A percentile compares a stretch with the other conserved stretches of the same genome.
These are phyloP conservation scores for Drosophila affinis DNA, from an alignment of 2,888 invertebrate genomes.

Conservation along the genomic window DNA sequence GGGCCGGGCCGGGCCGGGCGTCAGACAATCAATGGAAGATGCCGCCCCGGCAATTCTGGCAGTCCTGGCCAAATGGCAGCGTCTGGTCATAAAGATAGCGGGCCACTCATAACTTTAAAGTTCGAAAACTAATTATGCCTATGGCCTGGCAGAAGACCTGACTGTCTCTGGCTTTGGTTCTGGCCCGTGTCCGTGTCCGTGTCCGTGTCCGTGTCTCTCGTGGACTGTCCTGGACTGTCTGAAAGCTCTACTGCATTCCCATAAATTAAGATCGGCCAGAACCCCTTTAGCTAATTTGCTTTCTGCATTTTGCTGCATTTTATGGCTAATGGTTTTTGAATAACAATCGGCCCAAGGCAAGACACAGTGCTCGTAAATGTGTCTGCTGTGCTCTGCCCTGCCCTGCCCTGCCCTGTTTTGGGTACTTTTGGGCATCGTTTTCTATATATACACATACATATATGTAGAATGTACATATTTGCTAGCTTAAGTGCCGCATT, in stretches of 20 bases:
- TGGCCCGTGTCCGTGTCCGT: not conserved
- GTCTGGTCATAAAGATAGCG: slow-evolving; percentile 74
- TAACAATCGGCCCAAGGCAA: slow-evolving; percentile 52
- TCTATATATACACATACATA: slow-evolving; percentile 15
- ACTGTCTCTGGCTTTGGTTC: too few species aligned
- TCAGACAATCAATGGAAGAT: slow-evolving; percentile 55
- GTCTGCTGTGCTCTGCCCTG: not conserved
- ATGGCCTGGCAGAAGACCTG: slow-evolving; percentile 64
- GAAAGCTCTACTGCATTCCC: slow-evolving; percentile 59
- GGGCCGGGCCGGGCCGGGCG: too few species aligned
- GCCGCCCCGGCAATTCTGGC: slow-evolving; percentile 5
- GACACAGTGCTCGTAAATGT: slow-evolving; percentile 3
- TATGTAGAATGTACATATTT: slow-evolving; percentile 45
- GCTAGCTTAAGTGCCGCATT: slow-evolving; percentile 75
- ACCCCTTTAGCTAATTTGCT: slow-evolving; percentile 61
- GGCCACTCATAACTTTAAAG: slow-evolving; percentile 74
- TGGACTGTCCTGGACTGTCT: not conserved
- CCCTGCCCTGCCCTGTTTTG: not conserved
- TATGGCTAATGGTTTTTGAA: slow-evolving; percentile 77
- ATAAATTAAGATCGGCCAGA: slow-evolving; percentile 61
- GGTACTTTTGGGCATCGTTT: slow-evolving; percentile 23
- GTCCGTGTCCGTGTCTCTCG: not conserved
- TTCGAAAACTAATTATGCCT: slow-evolving; percentile 83
- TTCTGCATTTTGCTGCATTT: slow-evolving; percentile 71
- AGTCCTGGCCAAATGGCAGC: slow-evolving; percentile 28